Evolutionary conservation across 2,888 invertebrate genomes (phyloP).

Genomic region (Monoplex corrugatus): DNA sequence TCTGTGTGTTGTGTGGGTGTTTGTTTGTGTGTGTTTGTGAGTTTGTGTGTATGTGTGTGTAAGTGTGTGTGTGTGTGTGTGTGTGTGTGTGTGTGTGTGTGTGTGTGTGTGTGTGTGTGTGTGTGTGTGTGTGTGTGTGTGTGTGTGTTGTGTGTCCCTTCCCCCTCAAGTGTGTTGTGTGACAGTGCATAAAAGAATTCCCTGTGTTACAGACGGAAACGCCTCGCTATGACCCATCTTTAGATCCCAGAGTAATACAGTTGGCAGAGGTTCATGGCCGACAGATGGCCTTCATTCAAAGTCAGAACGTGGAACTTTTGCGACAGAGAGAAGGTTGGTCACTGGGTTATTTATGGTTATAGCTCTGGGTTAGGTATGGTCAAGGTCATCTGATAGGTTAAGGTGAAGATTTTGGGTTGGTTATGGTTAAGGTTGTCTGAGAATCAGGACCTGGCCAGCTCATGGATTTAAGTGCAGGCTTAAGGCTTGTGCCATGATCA

Average conservation of each 20-base stretch:
- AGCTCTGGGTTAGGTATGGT: too few relatives aligned
- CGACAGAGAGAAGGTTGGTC: conserved; percentile 74
- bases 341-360: too few relatives aligned
- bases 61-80: not conserved
- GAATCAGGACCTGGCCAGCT: too few relatives aligned
- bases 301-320: conserved; percentile 72
- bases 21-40: not conserved
- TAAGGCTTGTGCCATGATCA: too few relatives aligned
- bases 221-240: conserved; percentile 67
- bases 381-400: too few relatives aligned
- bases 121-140: not conserved
- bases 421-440: too few relatives aligned
- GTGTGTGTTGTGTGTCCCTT: not conserved
- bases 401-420: too few relatives aligned
- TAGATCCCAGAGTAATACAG: conserved; percentile 68
- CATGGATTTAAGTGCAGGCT: too few relatives aligned
- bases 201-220: conserved; percentile 44
- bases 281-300: conserved; percentile 72
- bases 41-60: not conserved
- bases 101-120: not conserved
- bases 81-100: not conserved
- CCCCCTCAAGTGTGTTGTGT: not conserved
- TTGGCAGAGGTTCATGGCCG: conserved; percentile 75
- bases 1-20: too few relatives aligned
- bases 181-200: too few relatives aligned